These are phyloP conservation scores for Resseliella maxima DNA, from an alignment of 2,888 invertebrate genomes.

Conservation along the genomic window DNA sequence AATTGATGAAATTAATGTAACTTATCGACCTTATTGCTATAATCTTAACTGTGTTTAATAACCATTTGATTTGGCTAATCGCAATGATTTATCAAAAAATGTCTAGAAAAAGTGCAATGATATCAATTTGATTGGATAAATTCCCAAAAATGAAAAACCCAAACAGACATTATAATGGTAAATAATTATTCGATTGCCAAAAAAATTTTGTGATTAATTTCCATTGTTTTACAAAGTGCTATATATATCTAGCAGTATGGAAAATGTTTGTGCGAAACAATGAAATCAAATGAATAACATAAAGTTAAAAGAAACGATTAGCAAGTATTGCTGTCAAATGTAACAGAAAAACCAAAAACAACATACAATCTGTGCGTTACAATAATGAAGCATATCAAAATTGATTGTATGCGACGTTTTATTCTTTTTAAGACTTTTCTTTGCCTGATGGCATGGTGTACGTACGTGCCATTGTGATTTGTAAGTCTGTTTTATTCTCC, in stretches of 20 bases:
- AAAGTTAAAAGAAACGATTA: slow-evolving; percentile 11
- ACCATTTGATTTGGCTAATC: background rate
- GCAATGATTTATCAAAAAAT: background rate
- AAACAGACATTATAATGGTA: background rate
- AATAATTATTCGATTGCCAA: background rate
- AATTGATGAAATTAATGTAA: no score
- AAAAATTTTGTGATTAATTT: slow-evolving; percentile 3
- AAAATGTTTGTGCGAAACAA: no score
- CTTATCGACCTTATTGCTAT: no score
- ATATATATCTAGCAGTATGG: no score
- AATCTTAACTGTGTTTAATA: no score
- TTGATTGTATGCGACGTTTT: background rate
- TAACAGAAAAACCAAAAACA: background rate
- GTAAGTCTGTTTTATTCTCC: background rate
- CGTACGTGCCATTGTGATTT: no score
- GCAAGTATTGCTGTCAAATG: background rate
- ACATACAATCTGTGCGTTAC: background rate
- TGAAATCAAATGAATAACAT: slow-evolving; percentile 13
- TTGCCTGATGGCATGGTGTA: background rate
- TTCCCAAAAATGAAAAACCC: background rate
- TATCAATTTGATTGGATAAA: background rate
- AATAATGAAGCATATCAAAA: slow-evolving; percentile 19
- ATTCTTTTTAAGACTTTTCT: background rate
- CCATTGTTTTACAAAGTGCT: background rate
- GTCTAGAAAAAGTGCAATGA: no score